A percentile compares a stretch with the other conserved stretches of the same genome.
Conservation (phyloP, 2,113 vertebrate species). For the Oreochromis tanganicae region DNA sequence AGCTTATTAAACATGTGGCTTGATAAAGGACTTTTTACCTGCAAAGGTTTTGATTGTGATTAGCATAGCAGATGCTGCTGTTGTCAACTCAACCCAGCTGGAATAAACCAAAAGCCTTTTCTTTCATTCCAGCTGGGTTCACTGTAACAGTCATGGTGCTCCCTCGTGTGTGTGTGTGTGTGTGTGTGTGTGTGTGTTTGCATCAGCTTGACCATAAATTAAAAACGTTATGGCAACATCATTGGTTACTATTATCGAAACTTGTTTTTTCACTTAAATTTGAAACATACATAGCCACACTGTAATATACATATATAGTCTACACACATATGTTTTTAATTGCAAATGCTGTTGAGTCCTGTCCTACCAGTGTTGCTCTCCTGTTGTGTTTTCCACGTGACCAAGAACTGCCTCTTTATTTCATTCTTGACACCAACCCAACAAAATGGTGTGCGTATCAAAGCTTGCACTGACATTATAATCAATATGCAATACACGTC, state of each 20-base stretch:
- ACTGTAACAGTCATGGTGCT: neutral
- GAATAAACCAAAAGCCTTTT: neutral
- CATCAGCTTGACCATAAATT: neutral
- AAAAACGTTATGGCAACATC: neutral
- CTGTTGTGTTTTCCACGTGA: neutral
- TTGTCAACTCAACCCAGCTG: neutral
- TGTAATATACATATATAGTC: neutral
- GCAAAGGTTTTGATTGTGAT: neutral
- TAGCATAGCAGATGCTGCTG: neutral
- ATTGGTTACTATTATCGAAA: neutral
- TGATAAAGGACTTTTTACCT: neutral
- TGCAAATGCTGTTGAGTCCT: neutral
- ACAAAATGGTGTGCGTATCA: neutral
- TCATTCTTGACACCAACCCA: neutral
- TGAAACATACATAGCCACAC: neutral
- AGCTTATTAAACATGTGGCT: neutral
- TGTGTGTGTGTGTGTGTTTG: neutral
- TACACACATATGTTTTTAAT: neutral
- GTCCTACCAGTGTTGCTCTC: neutral
- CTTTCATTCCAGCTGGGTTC: neutral
- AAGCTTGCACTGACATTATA: neutral
- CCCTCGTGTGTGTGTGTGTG: neutral
- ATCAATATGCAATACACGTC: neutral
- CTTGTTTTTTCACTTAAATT: neutral
- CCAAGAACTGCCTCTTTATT: neutral